Evolutionary conservation across 2,113 vertebrate genomes (phyloP), one percentile per base, ranked within the genome.

Genomic region (Aegithalos caudatus): DNA sequence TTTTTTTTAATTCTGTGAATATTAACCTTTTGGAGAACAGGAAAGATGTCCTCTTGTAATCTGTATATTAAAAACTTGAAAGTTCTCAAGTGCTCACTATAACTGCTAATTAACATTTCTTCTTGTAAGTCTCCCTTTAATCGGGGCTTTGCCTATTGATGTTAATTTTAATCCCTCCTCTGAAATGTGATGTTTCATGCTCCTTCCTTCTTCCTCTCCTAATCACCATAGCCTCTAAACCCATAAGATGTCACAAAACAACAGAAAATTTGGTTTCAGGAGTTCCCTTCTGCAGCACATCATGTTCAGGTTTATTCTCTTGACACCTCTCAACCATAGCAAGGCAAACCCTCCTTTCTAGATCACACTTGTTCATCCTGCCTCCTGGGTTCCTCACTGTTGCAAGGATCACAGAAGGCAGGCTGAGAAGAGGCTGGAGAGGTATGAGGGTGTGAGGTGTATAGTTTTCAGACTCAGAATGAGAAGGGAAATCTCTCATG

Each of bases 71-170:
- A 89, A 92, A 90, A 60, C 31, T 50, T 87, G 16, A 38, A 89
- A 85, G 53, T 79, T 79, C 50, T 57, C 10, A 60, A 91, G 37
- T 16, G 5, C 44, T 81, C 3, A 1, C 57, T 72, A 31, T 65
- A 91, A 72, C n/a, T 85, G 37, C 58, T 90, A 92, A 85, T 88
- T 87, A 91, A n/a, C 6, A 0, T 65, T 91, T 92, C 48, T 87
- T 38, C 42, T 79, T 57, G 12, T 37, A 79, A 94, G 42, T 35
- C 28, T 92, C 35, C n/a, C 73, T 96, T 87, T 94, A 91, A 72
- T 81, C 61, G 21, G 12, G 10, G 16, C 14, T 80, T 90, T 60
- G 48, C 45, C 38, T 89, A 14, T 35, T 84, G 28, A 54, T 35
- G 22, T 48, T 94, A 50, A 74, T 88, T 90, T 83, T 60, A 50